Evolutionary conservation across 2,797 vertebrate genomes (phyloP).

Genomic region (Schizopygopsis pylzovi): DNA sequence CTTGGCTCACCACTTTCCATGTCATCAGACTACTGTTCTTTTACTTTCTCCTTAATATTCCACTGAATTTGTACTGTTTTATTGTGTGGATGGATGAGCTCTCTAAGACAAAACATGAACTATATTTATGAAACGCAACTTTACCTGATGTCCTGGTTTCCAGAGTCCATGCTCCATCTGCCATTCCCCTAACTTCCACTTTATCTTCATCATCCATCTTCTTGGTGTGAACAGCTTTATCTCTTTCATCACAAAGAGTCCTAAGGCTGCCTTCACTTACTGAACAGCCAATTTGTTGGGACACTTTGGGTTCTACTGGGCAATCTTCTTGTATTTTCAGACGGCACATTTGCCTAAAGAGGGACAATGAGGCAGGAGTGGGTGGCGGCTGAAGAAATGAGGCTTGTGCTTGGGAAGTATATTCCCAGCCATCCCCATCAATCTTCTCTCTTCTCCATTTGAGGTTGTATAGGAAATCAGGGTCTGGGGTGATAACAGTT

Average conservation of each 20-base stretch:
- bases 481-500: constrained; percentile 77
- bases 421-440: constrained; percentile 80
- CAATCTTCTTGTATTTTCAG: constrained; percentile 78
- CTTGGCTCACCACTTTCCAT: constrained; percentile 42
- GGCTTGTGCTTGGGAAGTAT: constrained; percentile 82
- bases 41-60: constrained; percentile 1
- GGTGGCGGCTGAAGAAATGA: constrained; percentile 78
- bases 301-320: constrained; percentile 63
- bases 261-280: constrained; percentile 70
- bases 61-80: not conserved
- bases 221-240: constrained; percentile 46
- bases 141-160: constrained; percentile 79
- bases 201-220: constrained; percentile 61
- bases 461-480: constrained; percentile 83
- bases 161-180: constrained; percentile 80
- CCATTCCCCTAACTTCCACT: constrained; percentile 71
- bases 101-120: not conserved
- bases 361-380: constrained; percentile 76
- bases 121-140: constrained; percentile 50
- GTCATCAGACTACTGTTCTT: constrained; percentile 24
- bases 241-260: constrained; percentile 66
- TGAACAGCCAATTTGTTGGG: constrained; percentile 71
- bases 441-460: constrained; percentile 79
- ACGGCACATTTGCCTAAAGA: constrained; percentile 82
- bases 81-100: not conserved